Percentiles rank a stretch among this genome's conserved stretches.
These are phyloP conservation scores for Phortica magna DNA, from an alignment of 2,888 invertebrate species.

Conservation along the genomic window DNA sequence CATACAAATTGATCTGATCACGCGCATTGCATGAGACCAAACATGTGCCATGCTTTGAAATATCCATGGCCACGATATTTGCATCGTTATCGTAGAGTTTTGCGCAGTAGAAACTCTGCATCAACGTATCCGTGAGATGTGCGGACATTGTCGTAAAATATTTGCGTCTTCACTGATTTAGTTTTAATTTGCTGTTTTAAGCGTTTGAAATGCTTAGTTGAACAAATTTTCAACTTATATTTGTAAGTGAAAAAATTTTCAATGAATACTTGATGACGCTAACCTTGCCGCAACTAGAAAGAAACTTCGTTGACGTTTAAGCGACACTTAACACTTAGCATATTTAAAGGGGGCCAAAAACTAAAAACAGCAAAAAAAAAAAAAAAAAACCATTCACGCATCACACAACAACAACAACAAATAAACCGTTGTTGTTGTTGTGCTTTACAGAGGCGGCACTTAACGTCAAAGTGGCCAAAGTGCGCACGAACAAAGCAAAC, in stretches of 20 bases:
- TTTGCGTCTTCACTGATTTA: not conserved
- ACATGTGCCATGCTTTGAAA: not conserved
- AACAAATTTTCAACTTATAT: too few relatives aligned
- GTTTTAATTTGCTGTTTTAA: too few relatives aligned
- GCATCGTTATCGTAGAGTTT: conserved; percentile 3
- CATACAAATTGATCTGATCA: conserved; percentile 1
- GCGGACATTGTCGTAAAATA: not conserved
- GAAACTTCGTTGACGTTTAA: not conserved
- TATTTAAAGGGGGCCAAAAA: too few relatives aligned
- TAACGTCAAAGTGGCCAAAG: not conserved
- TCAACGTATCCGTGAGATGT: not conserved
- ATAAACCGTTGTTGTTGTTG: too few relatives aligned
- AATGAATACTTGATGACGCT: not conserved
- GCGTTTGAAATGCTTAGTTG: too few relatives aligned
- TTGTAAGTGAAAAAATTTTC: too few relatives aligned
- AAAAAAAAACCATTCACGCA: too few relatives aligned
- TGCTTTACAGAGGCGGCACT: not conserved
- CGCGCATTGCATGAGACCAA: not conserved
- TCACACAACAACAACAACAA: too few relatives aligned
- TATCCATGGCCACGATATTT: not conserved
- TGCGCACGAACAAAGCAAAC: not conserved
- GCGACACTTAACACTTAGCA: not conserved
- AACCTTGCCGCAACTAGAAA: not conserved
- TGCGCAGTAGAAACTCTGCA: not conserved
- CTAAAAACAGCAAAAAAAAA: too few relatives aligned